Conservation (phyloP, 1,140 invertebrate genomes). For the Drosophila azteca region DNA sequence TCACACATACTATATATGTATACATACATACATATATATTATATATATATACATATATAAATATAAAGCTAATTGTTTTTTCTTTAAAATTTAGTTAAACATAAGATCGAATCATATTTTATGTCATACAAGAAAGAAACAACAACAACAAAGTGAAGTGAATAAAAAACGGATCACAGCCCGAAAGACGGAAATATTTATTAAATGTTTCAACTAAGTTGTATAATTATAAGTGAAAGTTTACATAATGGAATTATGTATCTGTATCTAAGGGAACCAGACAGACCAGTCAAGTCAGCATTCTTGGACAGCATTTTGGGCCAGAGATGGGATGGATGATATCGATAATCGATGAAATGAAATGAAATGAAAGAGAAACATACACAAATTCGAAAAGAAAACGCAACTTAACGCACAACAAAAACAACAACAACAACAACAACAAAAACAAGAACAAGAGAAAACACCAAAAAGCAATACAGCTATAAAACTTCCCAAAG, state of each 20-base stretch:
- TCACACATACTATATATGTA: conserved; percentile 4
- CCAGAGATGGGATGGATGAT: conserved; percentile 7
- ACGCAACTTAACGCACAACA: conserved; percentile 50
- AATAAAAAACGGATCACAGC: conserved; percentile 15
- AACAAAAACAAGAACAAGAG: conserved; percentile 28
- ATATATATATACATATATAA: conserved; percentile 22
- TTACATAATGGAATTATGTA: conserved; percentile 79
- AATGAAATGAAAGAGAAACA: neutral
- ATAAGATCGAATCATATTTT: conserved; percentile 75
- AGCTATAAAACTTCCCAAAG: conserved; percentile 15
- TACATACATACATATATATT: conserved; percentile 11
- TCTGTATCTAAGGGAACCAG: conserved; percentile 42
- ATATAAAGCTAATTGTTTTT: conserved; percentile 65
- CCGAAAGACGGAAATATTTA: conserved; percentile 54
- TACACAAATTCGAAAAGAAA: conserved; percentile 22
- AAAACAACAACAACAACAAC: conserved; percentile 24
- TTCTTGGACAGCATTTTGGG: conserved; percentile 11
- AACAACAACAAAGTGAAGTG: conserved; percentile 7
- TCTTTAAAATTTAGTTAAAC: conserved; percentile 69
- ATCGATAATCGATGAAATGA: conserved; percentile 4
- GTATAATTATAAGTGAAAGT: conserved; percentile 75
- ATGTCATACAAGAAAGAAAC: conserved; percentile 71
- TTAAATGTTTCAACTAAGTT: conserved; percentile 81
- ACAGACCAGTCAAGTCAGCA: neutral
- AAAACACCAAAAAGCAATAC: conserved; percentile 33